phyloP scores from a whole-genome alignment of 2,888 invertebrate species.

The Patella caerulea region DNA sequence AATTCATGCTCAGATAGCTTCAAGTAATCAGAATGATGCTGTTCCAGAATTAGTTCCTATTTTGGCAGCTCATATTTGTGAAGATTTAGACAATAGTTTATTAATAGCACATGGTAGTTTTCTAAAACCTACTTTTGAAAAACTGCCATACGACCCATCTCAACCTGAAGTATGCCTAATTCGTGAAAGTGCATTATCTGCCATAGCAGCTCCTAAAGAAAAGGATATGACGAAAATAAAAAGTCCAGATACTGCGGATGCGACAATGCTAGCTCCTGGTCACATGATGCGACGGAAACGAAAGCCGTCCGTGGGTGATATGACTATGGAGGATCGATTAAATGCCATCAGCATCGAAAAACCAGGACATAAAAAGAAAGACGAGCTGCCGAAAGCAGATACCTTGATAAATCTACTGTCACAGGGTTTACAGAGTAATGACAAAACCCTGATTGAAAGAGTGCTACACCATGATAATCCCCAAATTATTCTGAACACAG shows the following conservation, averaged over 20 bases:
- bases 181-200: conserved; percentile 46
- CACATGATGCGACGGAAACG: conserved; percentile 55
- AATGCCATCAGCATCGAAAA: conserved; percentile 83
- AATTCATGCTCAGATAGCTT: conserved; percentile 58
- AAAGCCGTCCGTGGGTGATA: conserved; percentile 69
- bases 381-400: conserved; percentile 72
- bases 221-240: conserved; percentile 21
- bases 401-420: conserved; percentile 86
- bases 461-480: conserved; percentile 76
- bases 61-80: conserved; percentile 51
- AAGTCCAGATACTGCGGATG: conserved; percentile 26
- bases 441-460: conserved; percentile 76
- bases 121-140: conserved; percentile 77
- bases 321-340: conserved; percentile 87
- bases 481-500: conserved; percentile 83
- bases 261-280: conserved; percentile 60
- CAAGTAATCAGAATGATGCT: conserved; percentile 41
- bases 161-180: conserved; percentile 50
- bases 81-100: conserved; percentile 70
- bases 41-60: conserved; percentile 56
- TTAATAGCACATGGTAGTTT: conserved; percentile 77
- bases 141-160: conserved; percentile 65
- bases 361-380: conserved; percentile 70
- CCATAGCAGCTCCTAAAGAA: conserved; percentile 26
- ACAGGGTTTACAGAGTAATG: conserved; percentile 88